Evolutionary conservation across 2,888 invertebrate species (phyloP).

Genomic region (Eristalis intricaria): DNA sequence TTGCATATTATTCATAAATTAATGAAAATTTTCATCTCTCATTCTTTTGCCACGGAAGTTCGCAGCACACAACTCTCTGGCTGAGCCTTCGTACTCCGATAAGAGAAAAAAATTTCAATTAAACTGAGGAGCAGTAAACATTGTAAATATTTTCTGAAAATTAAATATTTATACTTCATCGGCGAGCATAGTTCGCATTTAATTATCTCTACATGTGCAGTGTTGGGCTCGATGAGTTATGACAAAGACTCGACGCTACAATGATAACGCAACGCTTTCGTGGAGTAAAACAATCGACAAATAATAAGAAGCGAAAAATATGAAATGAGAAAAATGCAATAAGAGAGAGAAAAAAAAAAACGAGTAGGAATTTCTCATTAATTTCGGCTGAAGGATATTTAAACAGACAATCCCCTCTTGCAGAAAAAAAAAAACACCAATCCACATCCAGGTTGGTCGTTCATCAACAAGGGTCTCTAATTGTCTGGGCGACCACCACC

Average conservation of each 20-base stretch:
- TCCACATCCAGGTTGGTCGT: neutral
- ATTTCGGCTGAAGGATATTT: slow-evolving; percentile 48
- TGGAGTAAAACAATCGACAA: neutral
- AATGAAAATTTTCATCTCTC: slow-evolving; percentile 5
- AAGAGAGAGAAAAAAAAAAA: neutral
- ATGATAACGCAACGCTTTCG: neutral
- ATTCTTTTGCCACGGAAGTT: neutral
- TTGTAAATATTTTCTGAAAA: slow-evolving; percentile 19
- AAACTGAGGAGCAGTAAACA: slow-evolving; percentile 18
- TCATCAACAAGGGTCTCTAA: slow-evolving; percentile 26
- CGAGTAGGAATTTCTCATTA: slow-evolving; percentile 48
- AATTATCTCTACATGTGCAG: slow-evolving; percentile 22
- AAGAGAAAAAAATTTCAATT: slow-evolving; percentile 33
- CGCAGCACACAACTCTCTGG: neutral
- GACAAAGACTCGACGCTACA: slow-evolving; percentile 12
- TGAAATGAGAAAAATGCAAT: neutral
- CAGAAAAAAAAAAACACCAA: neutral
- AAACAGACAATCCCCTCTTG: neutral
- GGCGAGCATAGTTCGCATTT: slow-evolving; percentile 17
- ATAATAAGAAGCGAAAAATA: neutral
- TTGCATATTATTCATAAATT: slow-evolving; percentile 40
- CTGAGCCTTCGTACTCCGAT: slow-evolving; percentile 19
- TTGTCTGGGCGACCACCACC: slow-evolving; percentile 53
- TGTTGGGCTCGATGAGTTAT: slow-evolving; percentile 7
- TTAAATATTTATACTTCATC: slow-evolving; percentile 37